Base-by-base conservation (phyloP, 2,888 invertebrate genomes). In the Trissolcus brochymenae region DNA sequence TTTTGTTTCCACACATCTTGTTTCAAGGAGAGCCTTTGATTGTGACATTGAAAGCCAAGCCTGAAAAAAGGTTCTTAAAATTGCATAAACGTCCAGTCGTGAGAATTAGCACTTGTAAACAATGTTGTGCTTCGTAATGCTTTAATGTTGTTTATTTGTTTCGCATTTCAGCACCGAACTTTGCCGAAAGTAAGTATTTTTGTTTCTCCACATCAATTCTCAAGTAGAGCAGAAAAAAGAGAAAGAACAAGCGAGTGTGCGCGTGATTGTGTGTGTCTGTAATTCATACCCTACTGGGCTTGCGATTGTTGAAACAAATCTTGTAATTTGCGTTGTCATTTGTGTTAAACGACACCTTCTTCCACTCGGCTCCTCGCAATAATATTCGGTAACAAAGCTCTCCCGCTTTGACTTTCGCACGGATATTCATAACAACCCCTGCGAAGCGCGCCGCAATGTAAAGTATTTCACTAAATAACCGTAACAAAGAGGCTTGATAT, bases 151-250 rank as follows among this genome's bases (percentile, higher is more conserved):
- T 70, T 76, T 54, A 55, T 76, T 76, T 79, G 72, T 79, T 79
- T 79, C 79, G 79, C 79, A 79, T 79, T 79, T 79, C 79, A 76
- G 79, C 79, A 66, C 79, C 72, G 76, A 79, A 76, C 72, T 70
- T 70, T 73, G 79, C 79, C 76, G 79, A 79, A 76, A 79, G 76
- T 79, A 79, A 79, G 79, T 79, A 79, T 66, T 67, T 75, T 72
- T 70, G 65, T 76, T 68, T 35, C 55, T 77, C 72, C 65, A 66
- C 73, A 66, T 46, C 16, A 25, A 25, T 11, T 35, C 35, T 35
- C 35, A 55, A 71, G 79, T 76, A 79, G 79, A 67, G 16, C 60
- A 57, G 49, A 65, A 35, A 35, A 35, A 35, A 35, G 11, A 35
- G 35, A 35, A 35, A 35, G 9, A 7, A 35, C 6, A 35, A 35